Percentiles rank a stretch among this genome's conserved stretches.
phyloP scores from a whole-genome alignment of 1,140 invertebrate genomes.

The Tyrophagus putrescentiae region DNA sequence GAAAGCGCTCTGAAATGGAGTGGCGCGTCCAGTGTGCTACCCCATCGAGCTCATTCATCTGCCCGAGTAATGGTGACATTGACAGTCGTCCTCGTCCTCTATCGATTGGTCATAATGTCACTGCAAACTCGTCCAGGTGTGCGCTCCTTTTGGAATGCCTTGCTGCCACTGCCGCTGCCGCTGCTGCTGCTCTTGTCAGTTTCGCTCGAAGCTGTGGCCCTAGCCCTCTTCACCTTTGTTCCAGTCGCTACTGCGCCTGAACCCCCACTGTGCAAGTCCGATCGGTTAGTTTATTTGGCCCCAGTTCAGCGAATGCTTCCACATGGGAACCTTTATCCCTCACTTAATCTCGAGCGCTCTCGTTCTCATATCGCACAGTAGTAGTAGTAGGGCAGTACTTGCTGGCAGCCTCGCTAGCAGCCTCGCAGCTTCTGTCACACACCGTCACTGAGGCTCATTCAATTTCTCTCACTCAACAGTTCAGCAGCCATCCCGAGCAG shows the following conservation, averaged over 20 bases:
- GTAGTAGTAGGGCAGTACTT: no score
- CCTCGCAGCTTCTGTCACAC: no score
- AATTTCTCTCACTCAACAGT: no score
- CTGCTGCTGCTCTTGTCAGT: no score
- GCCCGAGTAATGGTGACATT: slow-evolving; percentile 6
- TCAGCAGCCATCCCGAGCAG: no score
- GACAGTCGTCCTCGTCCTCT: slow-evolving; percentile 11
- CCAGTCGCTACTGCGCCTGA: neutral
- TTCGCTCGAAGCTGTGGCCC: no score
- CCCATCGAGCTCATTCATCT: slow-evolving; percentile 12
- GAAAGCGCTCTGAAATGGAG: neutral
- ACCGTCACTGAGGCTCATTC: neutral
- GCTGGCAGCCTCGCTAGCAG: no score
- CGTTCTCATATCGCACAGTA: neutral
- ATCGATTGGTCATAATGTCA: slow-evolving; percentile 16
- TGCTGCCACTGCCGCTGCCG: neutral
- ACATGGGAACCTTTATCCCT: slow-evolving; percentile 2
- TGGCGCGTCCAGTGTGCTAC: slow-evolving; percentile 4
- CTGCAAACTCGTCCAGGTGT: slow-evolving; percentile 13
- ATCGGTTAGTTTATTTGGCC: neutral
- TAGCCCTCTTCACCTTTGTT: neutral
- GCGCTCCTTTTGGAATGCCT: neutral
- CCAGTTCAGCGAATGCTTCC: neutral
- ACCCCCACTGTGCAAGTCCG: slow-evolving; percentile 5
- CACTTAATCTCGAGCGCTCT: slow-evolving; percentile 1